Conservation (phyloP, 2,888 invertebrate genomes). For the Torymus texanus region DNA sequence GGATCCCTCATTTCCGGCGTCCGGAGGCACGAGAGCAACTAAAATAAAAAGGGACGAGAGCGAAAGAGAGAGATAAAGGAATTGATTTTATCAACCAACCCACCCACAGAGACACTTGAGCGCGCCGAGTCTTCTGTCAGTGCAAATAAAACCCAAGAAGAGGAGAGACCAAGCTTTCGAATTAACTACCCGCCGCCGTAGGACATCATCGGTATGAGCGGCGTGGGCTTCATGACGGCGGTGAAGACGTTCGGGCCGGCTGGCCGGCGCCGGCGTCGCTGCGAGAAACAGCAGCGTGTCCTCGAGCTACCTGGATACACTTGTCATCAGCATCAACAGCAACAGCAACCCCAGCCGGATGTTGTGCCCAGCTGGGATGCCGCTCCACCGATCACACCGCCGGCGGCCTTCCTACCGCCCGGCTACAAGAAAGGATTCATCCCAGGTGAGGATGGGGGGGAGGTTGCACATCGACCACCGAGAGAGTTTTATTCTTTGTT, state of each 20-base stretch:
- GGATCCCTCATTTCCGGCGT: too few species aligned
- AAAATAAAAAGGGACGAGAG: too few species aligned
- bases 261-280: conserved; percentile 79
- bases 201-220: conserved; percentile 75
- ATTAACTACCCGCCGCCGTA: too few species aligned
- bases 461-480: too few species aligned
- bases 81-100: too few species aligned
- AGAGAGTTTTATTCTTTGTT: too few species aligned
- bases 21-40: too few species aligned
- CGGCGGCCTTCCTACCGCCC: conserved; percentile 81
- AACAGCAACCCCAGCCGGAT: conserved; percentile 75
- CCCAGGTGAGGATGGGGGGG: conserved; percentile 66
- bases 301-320: conserved; percentile 70
- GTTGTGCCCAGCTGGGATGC: conserved; percentile 79
- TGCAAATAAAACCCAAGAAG: too few species aligned
- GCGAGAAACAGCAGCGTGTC: conserved; percentile 79
- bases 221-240: conserved; percentile 78
- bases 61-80: too few species aligned
- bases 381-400: conserved; percentile 82
- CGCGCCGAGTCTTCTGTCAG: too few species aligned
- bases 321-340: conserved; percentile 53
- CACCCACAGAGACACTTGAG: too few species aligned
- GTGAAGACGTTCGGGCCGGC: conserved; percentile 81
- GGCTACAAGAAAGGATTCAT: conserved; percentile 77
- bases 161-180: too few species aligned